phyloP scores from a whole-genome alignment of 2,797 vertebrate species.

The Poeciliopsis infans region DNA sequence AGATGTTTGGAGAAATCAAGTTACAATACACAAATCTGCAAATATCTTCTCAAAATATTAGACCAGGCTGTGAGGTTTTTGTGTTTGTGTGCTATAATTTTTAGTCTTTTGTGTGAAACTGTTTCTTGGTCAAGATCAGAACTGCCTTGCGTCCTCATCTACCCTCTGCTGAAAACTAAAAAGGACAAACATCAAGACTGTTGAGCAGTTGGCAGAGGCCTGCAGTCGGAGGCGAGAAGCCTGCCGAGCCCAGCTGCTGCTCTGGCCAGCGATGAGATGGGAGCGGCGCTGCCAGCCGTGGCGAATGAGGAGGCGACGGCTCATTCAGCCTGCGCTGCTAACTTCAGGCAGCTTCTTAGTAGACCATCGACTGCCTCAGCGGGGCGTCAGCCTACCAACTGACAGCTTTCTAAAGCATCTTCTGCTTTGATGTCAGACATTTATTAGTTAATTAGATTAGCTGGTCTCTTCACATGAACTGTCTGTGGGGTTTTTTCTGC shows the following conservation, averaged over 20 bases:
- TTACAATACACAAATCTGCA: neutral
- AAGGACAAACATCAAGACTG: slow-evolving; percentile 5
- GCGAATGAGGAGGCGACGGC: neutral
- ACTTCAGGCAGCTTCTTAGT: neutral
- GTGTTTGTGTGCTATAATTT: neutral
- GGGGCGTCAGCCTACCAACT: neutral
- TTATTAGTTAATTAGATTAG: slow-evolving; percentile 10
- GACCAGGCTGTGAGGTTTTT: neutral
- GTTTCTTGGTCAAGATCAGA: neutral
- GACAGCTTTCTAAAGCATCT: neutral
- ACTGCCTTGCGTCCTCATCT: neutral
- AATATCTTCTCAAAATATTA: neutral
- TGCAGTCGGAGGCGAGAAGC: slow-evolving; percentile 1
- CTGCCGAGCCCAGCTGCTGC: slow-evolving; percentile 9
- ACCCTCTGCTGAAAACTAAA: neutral
- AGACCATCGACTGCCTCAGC: neutral
- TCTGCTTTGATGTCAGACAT: slow-evolving; percentile 5
- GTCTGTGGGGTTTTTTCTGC: neutral
- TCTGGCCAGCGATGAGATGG: slow-evolving; percentile 3
- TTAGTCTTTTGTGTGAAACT: neutral
- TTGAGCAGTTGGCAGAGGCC: slow-evolving; percentile 3
- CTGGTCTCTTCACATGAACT: neutral
- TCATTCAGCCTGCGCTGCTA: neutral
- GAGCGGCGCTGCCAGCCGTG: neutral
- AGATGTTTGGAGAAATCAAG: neutral